Evolutionary conservation across 2,797 vertebrate genomes (phyloP), one percentile per base, ranked within the genome.

Genomic region (Oreochromis grahami): DNA sequence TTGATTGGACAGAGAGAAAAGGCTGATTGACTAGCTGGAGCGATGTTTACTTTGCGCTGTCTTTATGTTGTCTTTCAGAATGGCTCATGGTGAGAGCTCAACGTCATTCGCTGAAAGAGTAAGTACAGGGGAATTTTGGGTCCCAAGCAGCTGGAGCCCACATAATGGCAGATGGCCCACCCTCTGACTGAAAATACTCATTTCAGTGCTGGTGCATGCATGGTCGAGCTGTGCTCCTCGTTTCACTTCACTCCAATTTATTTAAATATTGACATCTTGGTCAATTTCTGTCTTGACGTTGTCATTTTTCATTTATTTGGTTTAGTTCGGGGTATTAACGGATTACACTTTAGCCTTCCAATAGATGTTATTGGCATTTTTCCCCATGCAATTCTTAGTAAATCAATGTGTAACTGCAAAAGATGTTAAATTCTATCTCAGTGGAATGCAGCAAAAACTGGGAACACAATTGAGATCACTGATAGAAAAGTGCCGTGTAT

Each of bases 1-100:
- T 95, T 95, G 94, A 94, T 95, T 95, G 89, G 87, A 86, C 34
- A 56, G 45, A 80, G 77, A 83, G 77, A 86, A 92, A 84, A 87
- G 88, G 87, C 85, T 91, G 93, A 94, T 93, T 94, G 95, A 94
- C 91, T 89, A 34, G 87, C 77, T 34, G 14, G 78, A 88, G 88
- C 53, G 65, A 88, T 89, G 92, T 93, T 94, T 91, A 91, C 90
- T 91, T 89, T 82, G 89, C 85, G 74, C 81, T 89, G 88, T 91
- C 91, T 93, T 93, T 87, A 88, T 90, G 91, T 89, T 85, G 92
- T 91, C 86, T 89, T 85, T 78, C 76, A 81, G 76, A 55, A 84
- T 10, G 78, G 81, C 85, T 91, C 84, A 82, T 89, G 77, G 83
- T 60, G 81, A 85, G 86, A 85, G 76, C 78, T 86, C 79, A 87